Evolutionary conservation across 92 coral and sea anemone genomes (phyloP).

Genomic region (Virgularia gustaviana): DNA sequence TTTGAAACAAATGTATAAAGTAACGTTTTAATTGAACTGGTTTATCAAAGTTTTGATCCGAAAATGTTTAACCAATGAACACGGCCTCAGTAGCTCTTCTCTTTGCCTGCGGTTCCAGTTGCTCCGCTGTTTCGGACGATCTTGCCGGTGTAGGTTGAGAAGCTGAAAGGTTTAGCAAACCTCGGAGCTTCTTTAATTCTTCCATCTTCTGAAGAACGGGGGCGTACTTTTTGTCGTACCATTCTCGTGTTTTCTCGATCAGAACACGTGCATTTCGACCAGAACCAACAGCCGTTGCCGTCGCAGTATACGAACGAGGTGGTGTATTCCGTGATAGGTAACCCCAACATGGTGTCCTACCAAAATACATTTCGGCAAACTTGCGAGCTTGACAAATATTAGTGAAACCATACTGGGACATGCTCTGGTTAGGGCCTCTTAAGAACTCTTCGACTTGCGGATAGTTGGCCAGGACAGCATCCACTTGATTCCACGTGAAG

Average conservation of each 20-base stretch:
- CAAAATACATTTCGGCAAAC: not conserved
- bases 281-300: not conserved
- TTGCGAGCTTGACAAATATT: conserved; percentile 2
- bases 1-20: no score
- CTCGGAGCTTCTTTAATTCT: not conserved
- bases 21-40: no score
- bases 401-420: conserved; percentile 17
- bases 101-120: no score
- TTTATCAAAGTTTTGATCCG: no score
- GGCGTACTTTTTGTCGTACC: not conserved
- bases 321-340: not conserved
- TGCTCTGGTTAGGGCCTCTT: conserved; percentile 30
- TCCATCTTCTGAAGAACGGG: not conserved
- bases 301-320: not conserved
- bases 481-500: conserved; percentile 36
- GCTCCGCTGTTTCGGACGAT: no score
- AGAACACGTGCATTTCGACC: not conserved
- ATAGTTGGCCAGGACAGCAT: conserved; percentile 33
- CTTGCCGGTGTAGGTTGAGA: no score
- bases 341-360: not conserved
- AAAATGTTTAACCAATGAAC: no score
- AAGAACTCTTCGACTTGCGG: conserved; percentile 48
- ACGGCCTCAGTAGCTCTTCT: no score
- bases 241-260: not conserved
- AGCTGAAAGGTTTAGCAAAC: not conserved